A percentile compares a stretch with the other conserved stretches of the same genome.
Evolutionary conservation across 2,888 invertebrate species (phyloP).

Genomic region (Mactromeris polynyma): DNA sequence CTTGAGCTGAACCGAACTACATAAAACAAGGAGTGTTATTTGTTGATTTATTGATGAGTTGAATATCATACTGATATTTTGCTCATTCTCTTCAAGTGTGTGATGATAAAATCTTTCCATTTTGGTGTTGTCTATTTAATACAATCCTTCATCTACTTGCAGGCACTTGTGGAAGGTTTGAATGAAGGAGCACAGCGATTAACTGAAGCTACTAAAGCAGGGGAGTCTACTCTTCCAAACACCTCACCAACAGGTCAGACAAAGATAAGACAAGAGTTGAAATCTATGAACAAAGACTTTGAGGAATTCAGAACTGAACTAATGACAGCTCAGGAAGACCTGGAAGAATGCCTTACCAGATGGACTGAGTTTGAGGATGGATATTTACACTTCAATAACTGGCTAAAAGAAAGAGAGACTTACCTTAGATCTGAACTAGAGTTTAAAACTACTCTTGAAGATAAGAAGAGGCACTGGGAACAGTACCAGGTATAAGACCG

Average conservation of each 20-base stretch:
- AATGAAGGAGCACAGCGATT: slow-evolving; percentile 82
- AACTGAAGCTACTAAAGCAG: slow-evolving; percentile 79
- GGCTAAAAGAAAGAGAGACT: slow-evolving; percentile 95
- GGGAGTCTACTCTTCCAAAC: slow-evolving; percentile 81
- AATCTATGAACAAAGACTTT: slow-evolving; percentile 82
- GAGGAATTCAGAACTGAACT: slow-evolving; percentile 81
- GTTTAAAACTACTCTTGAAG: slow-evolving; percentile 94
- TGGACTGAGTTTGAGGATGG: slow-evolving; percentile 97
- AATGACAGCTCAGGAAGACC: slow-evolving; percentile 81
- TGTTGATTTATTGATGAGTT: too few species aligned
- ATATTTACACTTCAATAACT: slow-evolving; percentile 93
- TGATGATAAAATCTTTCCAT: too few species aligned
- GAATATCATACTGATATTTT: too few species aligned
- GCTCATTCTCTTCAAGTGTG: too few species aligned
- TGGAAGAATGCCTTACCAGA: slow-evolving; percentile 94
- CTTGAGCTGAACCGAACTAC: too few species aligned
- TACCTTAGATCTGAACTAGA: slow-evolving; percentile 93
- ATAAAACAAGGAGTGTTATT: too few species aligned
- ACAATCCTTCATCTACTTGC: neutral
- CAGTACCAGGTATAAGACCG: slow-evolving; percentile 93
- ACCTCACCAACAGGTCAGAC: slow-evolving; percentile 84
- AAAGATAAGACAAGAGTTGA: slow-evolving; percentile 83
- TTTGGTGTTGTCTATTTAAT: too few species aligned
- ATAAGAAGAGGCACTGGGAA: slow-evolving; percentile 95
- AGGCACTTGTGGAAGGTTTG: slow-evolving; percentile 78